Evolutionary conservation across 2,797 vertebrate species (phyloP).

Genomic region (Anas capensis): DNA sequence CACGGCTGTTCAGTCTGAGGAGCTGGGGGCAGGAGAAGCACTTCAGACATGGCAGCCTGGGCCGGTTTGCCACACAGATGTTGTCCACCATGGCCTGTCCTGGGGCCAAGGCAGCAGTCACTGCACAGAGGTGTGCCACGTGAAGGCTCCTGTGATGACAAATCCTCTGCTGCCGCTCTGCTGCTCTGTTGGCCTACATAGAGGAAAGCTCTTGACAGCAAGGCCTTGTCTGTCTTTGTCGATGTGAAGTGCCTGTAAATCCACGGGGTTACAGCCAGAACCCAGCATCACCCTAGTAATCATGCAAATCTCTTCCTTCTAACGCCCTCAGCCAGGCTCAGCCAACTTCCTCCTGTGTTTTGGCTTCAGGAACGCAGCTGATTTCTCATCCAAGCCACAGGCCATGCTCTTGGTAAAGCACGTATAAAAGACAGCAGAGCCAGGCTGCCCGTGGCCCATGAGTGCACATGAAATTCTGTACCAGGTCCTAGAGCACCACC

Average conservation of each 20-base stretch:
- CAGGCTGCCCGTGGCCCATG: background rate
- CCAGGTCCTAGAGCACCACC: background rate
- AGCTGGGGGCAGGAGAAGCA: background rate
- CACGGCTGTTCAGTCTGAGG: background rate
- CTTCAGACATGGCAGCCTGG: background rate
- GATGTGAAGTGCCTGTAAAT: background rate
- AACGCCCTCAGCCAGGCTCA: background rate
- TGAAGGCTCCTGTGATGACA: background rate
- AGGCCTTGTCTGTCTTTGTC: background rate
- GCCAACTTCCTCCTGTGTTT: background rate
- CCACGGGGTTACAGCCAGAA: fast-evolving
- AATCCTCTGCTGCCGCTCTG: background rate
- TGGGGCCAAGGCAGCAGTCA: background rate
- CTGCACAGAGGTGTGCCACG: background rate
- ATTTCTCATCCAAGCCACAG: background rate
- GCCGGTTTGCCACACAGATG: background rate
- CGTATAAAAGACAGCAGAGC: background rate
- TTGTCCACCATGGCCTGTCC: background rate
- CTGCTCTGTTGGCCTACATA: background rate
- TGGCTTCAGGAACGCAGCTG: background rate
- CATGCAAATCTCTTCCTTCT: background rate
- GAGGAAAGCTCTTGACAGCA: background rate
- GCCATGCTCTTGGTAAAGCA: background rate
- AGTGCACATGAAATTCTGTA: background rate
- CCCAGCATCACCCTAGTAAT: background rate